A percentile compares a stretch with the other conserved stretches of the same genome.
These are phyloP conservation scores for Oasisia sp. DNA, from an alignment of 2,888 invertebrate species.

Conservation along the genomic window DNA sequence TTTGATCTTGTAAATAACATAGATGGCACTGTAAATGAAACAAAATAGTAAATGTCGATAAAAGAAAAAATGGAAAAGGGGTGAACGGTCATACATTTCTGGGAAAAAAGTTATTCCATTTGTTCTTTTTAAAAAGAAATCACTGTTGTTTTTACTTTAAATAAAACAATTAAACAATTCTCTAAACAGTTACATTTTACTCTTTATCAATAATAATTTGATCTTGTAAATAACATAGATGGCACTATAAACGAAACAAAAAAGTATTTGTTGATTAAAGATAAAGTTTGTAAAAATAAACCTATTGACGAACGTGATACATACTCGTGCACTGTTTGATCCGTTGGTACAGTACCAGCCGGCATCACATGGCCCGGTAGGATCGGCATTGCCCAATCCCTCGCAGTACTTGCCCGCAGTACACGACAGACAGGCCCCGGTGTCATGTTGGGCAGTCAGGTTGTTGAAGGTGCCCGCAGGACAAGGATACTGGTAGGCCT, in stretches of 20 bases:
- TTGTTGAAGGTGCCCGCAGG: slow-evolving; percentile 59
- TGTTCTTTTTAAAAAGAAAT: neutral
- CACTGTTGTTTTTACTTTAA: neutral
- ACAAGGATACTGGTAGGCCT: slow-evolving; percentile 54
- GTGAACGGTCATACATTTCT: neutral
- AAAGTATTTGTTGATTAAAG: neutral
- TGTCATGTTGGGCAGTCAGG: slow-evolving; percentile 34
- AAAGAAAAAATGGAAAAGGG: slow-evolving; percentile 30
- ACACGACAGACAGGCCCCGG: slow-evolving; percentile 52
- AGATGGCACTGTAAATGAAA: neutral
- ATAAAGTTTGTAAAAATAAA: neutral
- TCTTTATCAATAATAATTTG: neutral
- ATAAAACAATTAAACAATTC: neutral
- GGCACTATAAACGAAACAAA: neutral
- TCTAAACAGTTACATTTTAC: neutral
- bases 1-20: neutral
- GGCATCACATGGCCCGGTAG: slow-evolving; percentile 57
- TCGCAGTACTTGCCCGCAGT: slow-evolving; percentile 60
- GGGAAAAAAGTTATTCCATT: neutral
- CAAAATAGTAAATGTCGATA: neutral
- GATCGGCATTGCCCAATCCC: slow-evolving; percentile 50
- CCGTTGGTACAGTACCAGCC: slow-evolving; percentile 60
- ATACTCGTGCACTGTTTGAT: slow-evolving; percentile 46
- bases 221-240: neutral
- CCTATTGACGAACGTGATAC: slow-evolving; percentile 24